Conservation (phyloP, 2,113 vertebrate species). For the Motacilla tschutschensis region DNA sequence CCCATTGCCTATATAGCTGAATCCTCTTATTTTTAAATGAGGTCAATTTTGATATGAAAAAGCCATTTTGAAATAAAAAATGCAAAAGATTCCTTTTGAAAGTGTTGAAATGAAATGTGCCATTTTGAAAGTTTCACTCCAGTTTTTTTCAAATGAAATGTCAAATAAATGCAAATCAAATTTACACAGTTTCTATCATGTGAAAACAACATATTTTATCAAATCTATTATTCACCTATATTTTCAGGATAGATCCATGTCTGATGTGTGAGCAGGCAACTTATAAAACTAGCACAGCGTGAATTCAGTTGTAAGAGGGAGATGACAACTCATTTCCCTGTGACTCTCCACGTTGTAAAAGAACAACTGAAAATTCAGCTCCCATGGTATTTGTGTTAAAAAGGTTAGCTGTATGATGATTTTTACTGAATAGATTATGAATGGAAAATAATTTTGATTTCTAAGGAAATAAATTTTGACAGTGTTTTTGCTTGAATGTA, state of each 20-base stretch:
- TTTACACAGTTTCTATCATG: neutral
- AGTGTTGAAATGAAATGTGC: constrained; percentile 24
- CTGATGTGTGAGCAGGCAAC: constrained; percentile 1
- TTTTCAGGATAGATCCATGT: neutral
- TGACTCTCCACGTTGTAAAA: neutral
- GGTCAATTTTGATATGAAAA: constrained; percentile 39
- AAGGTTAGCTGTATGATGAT: neutral
- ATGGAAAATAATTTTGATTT: neutral
- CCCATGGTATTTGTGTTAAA: neutral
- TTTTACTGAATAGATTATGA: neutral
- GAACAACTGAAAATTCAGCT: neutral
- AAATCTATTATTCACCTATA: constrained; percentile 48
- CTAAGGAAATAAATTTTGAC: neutral
- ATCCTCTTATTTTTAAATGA: constrained; percentile 19
- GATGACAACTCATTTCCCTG: neutral
- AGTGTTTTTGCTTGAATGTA: neutral
- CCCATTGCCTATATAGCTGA: neutral
- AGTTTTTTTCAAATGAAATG: constrained; percentile 10
- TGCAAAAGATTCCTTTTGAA: constrained; percentile 35
- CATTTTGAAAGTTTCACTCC: constrained; percentile 20
- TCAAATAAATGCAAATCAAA: constrained; percentile 44
- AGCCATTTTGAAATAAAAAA: constrained; percentile 33
- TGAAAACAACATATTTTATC: constrained; percentile 20
- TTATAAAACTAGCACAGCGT: constrained; percentile 10
- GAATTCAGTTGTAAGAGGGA: constrained; percentile 18